Evolutionary conservation across 2,888 invertebrate species (phyloP).

Genomic region (Polymixis flavicincta): DNA sequence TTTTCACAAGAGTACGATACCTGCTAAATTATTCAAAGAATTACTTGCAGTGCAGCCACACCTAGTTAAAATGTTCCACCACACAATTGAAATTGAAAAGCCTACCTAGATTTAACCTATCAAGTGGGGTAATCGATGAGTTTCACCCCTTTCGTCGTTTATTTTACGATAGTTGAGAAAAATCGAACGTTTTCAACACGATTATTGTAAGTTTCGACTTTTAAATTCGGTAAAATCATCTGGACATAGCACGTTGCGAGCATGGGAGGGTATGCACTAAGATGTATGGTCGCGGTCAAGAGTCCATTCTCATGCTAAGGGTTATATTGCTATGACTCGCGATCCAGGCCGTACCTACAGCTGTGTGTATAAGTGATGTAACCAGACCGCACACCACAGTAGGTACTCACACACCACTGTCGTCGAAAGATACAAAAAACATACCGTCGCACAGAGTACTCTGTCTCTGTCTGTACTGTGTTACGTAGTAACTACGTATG

Average conservation of each 20-base stretch:
- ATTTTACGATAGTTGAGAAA: neutral
- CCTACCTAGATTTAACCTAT: neutral
- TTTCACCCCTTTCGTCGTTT: neutral
- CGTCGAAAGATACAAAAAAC: no score
- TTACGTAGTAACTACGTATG: no score
- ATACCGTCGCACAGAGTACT: no score
- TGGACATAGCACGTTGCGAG: neutral
- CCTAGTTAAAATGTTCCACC: neutral
- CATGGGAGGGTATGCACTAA: neutral
- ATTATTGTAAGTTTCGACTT: neutral
- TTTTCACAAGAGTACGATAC: neutral
- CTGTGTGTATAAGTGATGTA: no score
- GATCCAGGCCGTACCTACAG: no score
- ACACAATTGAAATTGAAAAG: neutral
- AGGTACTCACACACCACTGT: no score
- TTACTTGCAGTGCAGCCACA: neutral
- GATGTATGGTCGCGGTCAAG: no score
- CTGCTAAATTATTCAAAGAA: slow-evolving; percentile 16
- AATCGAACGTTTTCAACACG: neutral
- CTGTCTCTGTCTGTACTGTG: no score
- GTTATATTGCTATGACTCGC: no score
- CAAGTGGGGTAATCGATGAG: neutral
- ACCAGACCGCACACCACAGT: no score
- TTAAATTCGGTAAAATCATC: neutral
- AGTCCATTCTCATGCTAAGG: no score